Base-by-base conservation (phyloP, 2,797 vertebrate genomes). In the Hipposideros larvatus region DNA sequence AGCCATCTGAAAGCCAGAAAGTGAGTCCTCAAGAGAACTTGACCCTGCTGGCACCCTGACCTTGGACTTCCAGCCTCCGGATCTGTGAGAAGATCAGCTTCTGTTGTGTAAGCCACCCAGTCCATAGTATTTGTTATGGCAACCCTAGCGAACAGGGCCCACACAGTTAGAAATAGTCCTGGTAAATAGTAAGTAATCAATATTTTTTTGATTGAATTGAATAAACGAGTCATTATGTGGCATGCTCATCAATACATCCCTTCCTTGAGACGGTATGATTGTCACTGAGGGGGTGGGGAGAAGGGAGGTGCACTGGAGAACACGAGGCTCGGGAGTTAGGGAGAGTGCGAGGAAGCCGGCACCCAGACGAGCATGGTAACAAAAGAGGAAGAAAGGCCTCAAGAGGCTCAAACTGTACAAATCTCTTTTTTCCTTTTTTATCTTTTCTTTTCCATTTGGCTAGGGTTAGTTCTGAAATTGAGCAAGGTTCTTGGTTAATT, bases 141-240 rank as follows among this genome's bases (percentile, higher is more conserved):
- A 65, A 41, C 31, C 87, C 41, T 24, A 78, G 74, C n/a, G 75
- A 15, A 63, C 34, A 37, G 48, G 15, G 11, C 16, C 61, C 1
- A 2, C 1, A 19, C 16, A 37, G n/a, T 82, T 59, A 63, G 65
- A 85, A 75, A 53, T 55, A 48, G 41, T 79, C 70, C 61, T 73
- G 37, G 51, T 53, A 93, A 96, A 65, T 63, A 74, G 63, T 2
- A 83, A 55, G 43, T 59, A 78, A 80, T 91, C 75, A 90, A 34
- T 90, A 82, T 51, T 70, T 89, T 41, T 84, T 87, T 91, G 28
- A 82, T 77, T 57, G 28, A 87, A 51, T 28, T 51, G 70, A 84
- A 61, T 68, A 82, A 79, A 55, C 26, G 90, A 90, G 73, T 96
- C 59, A 91, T 71, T 83, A 22, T 28, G 10, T 79, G 80, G 51